These are phyloP conservation scores for Pachypeltis micranthus DNA, from an alignment of 1,140 invertebrate species.

Conservation along the genomic window DNA sequence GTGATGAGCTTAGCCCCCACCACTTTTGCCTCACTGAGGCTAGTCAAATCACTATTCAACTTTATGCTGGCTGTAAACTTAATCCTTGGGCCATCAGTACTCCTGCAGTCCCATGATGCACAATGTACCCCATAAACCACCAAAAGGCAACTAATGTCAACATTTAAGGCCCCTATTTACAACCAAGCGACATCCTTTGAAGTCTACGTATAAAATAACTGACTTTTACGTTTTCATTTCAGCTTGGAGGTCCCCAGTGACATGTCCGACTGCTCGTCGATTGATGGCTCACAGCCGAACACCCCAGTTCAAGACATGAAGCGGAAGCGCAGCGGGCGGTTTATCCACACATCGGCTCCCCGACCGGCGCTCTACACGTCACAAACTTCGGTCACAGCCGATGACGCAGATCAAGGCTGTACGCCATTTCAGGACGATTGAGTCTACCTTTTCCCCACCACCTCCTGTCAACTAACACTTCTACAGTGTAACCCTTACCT, in stretches of 20 bases:
- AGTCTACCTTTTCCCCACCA: too few relatives aligned
- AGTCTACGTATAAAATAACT: not conserved
- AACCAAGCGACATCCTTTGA: not conserved
- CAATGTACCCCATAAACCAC: not conserved
- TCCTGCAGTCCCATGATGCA: not conserved
- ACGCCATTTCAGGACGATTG: conserved; percentile 15
- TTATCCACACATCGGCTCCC: not conserved
- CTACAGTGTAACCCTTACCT: too few relatives aligned
- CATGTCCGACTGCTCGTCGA: conserved; percentile 19
- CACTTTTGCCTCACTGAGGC: not conserved
- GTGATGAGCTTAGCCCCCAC: too few relatives aligned
- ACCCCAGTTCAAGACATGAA: conserved; percentile 22
- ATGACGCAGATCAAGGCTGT: conserved; percentile 14
- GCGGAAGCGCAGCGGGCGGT: not conserved
- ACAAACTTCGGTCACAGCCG: not conserved
- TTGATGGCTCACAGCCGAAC: conserved; percentile 16
- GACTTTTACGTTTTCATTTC: conserved; percentile 1
- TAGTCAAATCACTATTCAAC: not conserved
- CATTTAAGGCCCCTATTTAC: too few relatives aligned
- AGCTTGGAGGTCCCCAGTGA: conserved; percentile 16
- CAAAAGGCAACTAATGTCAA: too few relatives aligned
- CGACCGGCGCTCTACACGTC: not conserved
- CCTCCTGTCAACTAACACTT: too few relatives aligned
- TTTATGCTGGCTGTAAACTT: not conserved
- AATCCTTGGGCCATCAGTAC: not conserved